phyloP scores from a whole-genome alignment of 2,113 vertebrate genomes.

The Myrmophylax atrothorax region DNA sequence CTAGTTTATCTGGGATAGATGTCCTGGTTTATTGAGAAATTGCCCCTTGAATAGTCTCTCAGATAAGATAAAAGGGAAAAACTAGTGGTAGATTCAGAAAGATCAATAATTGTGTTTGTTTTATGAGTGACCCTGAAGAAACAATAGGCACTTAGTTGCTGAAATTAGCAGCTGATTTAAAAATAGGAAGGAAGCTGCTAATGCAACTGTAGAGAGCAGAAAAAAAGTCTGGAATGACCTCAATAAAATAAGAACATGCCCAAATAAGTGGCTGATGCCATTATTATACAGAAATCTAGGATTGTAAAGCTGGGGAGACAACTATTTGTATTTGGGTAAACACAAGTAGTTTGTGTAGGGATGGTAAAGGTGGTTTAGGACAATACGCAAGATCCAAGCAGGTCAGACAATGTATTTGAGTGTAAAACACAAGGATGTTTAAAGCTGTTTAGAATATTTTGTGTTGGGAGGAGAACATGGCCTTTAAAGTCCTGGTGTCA shows the following conservation, averaged over 20 bases:
- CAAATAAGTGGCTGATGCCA: neutral
- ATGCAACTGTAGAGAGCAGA: neutral
- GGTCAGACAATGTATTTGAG: neutral
- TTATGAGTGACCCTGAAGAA: constrained; percentile 66
- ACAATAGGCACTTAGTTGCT: constrained; percentile 64
- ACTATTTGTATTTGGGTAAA: neutral
- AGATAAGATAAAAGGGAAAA: constrained; percentile 44
- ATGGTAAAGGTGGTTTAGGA: neutral
- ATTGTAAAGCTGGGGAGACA: neutral
- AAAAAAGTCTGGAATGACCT: constrained; percentile 53
- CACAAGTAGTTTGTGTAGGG: neutral
- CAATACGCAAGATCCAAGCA: neutral
- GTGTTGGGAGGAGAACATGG: neutral
- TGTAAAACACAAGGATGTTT: neutral
- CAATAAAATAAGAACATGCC: constrained; percentile 14
- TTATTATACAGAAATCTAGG: neutral
- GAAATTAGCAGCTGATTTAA: constrained; percentile 65
- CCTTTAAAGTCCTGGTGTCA: neutral
- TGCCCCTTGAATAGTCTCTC: constrained; percentile 1
- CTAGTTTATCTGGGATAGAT: constrained; percentile 13
- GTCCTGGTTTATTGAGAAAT: constrained; percentile 41
- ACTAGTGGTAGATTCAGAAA: constrained; percentile 26
- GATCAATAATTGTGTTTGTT: constrained; percentile 62
- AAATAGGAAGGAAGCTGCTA: constrained; percentile 66
- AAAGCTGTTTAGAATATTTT: neutral